These are phyloP conservation scores for Enteromius unitaeniatus DNA, from an alignment of 2,797 vertebrate species.

Conservation along the genomic window DNA sequence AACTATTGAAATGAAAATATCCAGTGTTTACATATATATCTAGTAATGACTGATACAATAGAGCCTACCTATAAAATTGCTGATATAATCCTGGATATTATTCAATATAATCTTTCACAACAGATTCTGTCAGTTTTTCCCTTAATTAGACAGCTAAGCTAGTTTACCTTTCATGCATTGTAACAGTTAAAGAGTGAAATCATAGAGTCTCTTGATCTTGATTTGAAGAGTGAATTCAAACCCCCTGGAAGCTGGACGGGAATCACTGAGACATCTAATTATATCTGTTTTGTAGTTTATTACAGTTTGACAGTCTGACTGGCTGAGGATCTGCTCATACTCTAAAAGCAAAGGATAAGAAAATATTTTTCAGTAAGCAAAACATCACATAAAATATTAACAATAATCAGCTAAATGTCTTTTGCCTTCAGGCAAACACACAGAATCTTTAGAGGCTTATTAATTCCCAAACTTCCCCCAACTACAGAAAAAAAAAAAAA, in stretches of 20 bases:
- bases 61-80: neutral
- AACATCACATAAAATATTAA: slow-evolving; percentile 49
- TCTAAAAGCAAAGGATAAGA: slow-evolving; percentile 12
- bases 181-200: neutral
- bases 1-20: neutral
- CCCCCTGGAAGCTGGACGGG: neutral
- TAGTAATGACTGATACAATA: neutral
- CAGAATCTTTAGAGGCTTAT: slow-evolving; percentile 36
- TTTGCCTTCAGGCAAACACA: slow-evolving; percentile 28
- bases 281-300: slow-evolving; percentile 7
- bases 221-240: neutral
- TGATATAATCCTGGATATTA: neutral
- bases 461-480: slow-evolving; percentile 45
- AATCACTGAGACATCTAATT: neutral
- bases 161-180: neutral
- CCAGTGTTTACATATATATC: neutral
- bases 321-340: neutral
- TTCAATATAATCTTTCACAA: neutral
- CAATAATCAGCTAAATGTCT: slow-evolving; percentile 25
- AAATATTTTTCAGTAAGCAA: slow-evolving; percentile 51
- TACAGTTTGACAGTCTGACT: neutral
- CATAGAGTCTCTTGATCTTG: neutral
- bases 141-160: neutral
- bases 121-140: neutral
- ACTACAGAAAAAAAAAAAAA: slow-evolving; percentile 18